These are phyloP conservation scores for Neoitamus cyanurus DNA, from an alignment of 2,888 invertebrate species.

Conservation along the genomic window DNA sequence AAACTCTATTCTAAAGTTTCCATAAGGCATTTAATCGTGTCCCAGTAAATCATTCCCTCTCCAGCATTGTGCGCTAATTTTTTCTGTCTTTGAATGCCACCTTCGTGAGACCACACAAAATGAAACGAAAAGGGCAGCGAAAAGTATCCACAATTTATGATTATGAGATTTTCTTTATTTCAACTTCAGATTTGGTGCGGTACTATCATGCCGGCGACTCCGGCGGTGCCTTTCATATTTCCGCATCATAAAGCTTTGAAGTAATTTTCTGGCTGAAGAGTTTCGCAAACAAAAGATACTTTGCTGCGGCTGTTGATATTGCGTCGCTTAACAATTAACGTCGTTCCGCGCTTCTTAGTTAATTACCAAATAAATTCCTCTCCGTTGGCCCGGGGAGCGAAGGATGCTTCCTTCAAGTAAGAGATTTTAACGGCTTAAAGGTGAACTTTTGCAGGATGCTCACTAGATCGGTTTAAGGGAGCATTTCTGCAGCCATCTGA, in stretches of 20 bases:
- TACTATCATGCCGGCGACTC: not conserved
- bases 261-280: conserved; percentile 56
- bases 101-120: not conserved
- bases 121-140: conserved; percentile 24
- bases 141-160: conserved; percentile 28
- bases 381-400: not conserved
- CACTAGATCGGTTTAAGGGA: not conserved
- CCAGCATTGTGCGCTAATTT: not conserved
- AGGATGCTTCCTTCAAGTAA: not conserved
- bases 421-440: not conserved
- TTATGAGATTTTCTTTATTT: conserved; percentile 45
- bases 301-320: conserved; percentile 53
- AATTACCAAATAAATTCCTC: conserved; percentile 39
- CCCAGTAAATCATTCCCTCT: not conserved
- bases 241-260: conserved; percentile 57
- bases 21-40: not conserved
- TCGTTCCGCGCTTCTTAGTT: conserved; percentile 30
- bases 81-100: not conserved
- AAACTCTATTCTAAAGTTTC: not conserved
- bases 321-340: conserved; percentile 50
- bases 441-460: not conserved
- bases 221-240: conserved; percentile 52
- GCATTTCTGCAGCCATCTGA: not conserved
- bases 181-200: conserved; percentile 2
- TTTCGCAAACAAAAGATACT: conserved; percentile 52